Evolutionary conservation across 2,113 vertebrate species (phyloP).

Genomic region (Gallinago media): DNA sequence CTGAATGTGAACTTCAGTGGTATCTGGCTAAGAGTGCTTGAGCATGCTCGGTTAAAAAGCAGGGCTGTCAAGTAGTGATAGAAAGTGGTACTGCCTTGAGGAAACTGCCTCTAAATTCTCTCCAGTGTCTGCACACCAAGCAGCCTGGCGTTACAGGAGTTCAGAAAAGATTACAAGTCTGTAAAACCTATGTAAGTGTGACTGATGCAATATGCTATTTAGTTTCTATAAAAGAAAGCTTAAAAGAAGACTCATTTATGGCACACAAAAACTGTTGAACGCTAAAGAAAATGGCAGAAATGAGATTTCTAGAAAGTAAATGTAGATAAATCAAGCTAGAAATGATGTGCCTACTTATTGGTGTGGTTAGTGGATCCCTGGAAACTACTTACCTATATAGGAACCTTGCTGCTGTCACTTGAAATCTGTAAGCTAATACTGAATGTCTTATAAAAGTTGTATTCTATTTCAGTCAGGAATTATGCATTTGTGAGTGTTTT

Average conservation of each 20-base stretch:
- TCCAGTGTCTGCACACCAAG: background rate
- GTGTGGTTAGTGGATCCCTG: background rate
- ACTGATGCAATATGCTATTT: background rate
- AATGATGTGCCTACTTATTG: background rate
- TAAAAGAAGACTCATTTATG: background rate
- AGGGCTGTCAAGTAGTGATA: background rate
- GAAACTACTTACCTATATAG: background rate
- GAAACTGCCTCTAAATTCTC: background rate
- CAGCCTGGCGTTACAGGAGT: background rate
- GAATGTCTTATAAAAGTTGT: background rate
- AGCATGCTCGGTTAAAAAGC: background rate
- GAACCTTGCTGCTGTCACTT: background rate
- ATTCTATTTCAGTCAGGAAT: background rate
- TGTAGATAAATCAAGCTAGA: background rate
- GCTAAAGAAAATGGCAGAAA: background rate
- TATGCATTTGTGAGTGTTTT: background rate
- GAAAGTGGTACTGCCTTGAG: background rate
- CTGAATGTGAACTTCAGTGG: background rate
- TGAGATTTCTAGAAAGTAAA: background rate
- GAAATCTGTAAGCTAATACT: background rate
- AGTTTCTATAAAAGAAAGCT: background rate
- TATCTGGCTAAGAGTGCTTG: background rate
- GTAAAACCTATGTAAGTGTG: background rate
- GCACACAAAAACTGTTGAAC: background rate
- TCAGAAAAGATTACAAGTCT: background rate